phyloP scores from a whole-genome alignment of 2,888 invertebrate genomes.

The Branchellion lobata region DNA sequence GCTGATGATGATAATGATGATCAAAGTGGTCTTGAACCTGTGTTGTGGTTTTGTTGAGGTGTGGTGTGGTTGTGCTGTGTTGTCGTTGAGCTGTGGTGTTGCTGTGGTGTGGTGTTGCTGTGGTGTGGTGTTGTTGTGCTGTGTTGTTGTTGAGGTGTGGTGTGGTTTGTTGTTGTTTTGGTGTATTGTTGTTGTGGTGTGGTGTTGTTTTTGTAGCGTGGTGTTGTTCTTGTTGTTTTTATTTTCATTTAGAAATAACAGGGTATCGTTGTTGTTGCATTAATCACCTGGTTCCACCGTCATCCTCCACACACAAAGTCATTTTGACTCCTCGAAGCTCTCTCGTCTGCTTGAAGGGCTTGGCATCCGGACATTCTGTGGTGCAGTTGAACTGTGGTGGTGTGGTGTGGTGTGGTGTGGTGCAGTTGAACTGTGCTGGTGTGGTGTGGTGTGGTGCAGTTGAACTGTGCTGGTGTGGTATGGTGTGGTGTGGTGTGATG shows the following conservation, averaged over 20 bases:
- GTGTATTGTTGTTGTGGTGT: no score
- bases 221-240: no score
- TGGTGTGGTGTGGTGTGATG: slow-evolving; percentile 66
- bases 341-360: slow-evolving; percentile 39
- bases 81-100: no score
- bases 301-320: slow-evolving; percentile 55
- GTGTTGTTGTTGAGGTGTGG: no score
- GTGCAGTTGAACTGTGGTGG: slow-evolving; percentile 78
- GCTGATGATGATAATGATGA: neutral
- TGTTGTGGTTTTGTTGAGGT: no score
- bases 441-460: slow-evolving; percentile 66
- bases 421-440: slow-evolving; percentile 76
- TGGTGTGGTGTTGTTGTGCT: no score
- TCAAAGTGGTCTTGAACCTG: neutral
- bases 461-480: slow-evolving; percentile 73
- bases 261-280: no score
- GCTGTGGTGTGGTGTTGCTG: no score
- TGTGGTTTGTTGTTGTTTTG: no score
- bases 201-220: no score
- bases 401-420: slow-evolving; percentile 63
- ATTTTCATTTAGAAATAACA: no score
- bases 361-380: slow-evolving; percentile 71
- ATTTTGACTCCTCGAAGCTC: slow-evolving; percentile 49
- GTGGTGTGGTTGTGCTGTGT: no score
- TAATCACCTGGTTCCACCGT: neutral